Percentiles rank a stretch among this genome's conserved stretches.
These are phyloP conservation scores for Crotophaga sulcirostris DNA, from an alignment of 2,113 vertebrate genomes.

Conservation along the genomic window DNA sequence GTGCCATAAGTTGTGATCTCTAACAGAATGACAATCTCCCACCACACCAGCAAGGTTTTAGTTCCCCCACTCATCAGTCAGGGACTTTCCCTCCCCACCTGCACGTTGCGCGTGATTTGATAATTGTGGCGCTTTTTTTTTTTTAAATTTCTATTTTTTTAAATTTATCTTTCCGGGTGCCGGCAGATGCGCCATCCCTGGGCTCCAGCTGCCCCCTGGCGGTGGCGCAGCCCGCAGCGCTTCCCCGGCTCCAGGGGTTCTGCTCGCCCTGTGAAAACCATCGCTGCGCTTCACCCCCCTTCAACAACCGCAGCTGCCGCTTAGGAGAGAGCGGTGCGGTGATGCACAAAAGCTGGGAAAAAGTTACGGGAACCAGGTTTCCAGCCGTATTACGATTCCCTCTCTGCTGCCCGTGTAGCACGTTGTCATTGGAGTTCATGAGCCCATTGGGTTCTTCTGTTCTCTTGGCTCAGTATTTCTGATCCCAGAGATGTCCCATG, in stretches of 20 bases:
- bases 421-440: fast-evolving
- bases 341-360: neutral
- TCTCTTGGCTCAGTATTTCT: fast-evolving
- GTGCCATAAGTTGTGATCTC: neutral
- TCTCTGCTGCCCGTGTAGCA: fast-evolving
- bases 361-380: fast-evolving
- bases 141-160: neutral
- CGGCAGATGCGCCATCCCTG: neutral
- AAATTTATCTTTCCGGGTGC: too few relatives aligned
- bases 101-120: fast-evolving
- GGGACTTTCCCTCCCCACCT: neutral
- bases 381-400: fast-evolving
- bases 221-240: neutral
- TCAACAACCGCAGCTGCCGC: neutral
- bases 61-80: neutral
- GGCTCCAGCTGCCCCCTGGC: conserved; percentile 37
- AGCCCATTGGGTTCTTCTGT: fast-evolving
- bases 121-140: fast-evolving
- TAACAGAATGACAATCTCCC: neutral
- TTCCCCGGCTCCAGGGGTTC: neutral
- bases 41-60: neutral
- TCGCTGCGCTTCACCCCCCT: neutral
- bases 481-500: fast-evolving
- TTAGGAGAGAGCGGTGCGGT: fast-evolving
- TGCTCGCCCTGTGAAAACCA: too few relatives aligned